Base-by-base conservation (phyloP, 2,888 invertebrate species). In the Disparrhopalites patrizii region DNA sequence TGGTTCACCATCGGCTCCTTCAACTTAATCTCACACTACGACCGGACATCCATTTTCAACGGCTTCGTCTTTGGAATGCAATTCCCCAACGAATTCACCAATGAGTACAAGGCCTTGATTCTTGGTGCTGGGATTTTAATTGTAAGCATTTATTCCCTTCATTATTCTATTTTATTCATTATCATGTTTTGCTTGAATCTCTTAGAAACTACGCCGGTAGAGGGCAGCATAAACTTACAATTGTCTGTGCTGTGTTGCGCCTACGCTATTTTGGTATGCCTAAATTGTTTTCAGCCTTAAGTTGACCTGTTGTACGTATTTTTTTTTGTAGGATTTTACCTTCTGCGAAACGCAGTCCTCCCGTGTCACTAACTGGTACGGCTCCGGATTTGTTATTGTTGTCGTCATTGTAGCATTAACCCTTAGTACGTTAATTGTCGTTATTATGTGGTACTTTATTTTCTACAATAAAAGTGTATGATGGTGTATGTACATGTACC, bases 11-110 rank as follows among this genome's bases (percentile, higher is more conserved):
- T 56, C 8, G 58, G 58, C 7, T 27, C 38, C 7, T 58, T 58
- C 25, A 58, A 58, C 18, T 40, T 58, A 7, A 27, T 58, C n/a
- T 38, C 43, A 15, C n/a, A 10, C 2, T 10, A 10, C 4, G 20
- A 3, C 23, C 8, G 13, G 47, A n/a, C n/a, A n/a, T n/a, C n/a
- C n/a, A n/a, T n/a, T n/a, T n/a, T n/a, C n/a, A n/a, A n/a, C n/a
- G 58, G 43, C 15, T 23, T 8, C n/a, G 58, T 58, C 2, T 58
- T 58, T 28, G 58, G 58, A 2, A 25, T 58, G 28, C 58, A 58
- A 27, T 58, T 58, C 38, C 58, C 58, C 15, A 8, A 28, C 2
- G 30, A 40, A n/a, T 38, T 58, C n/a, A 28, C 58, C 1, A 18
- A 18, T 10, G 58, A 58, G n/a, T 13, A 28, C 15, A 58, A 58